Evolutionary conservation across 1,140 invertebrate species (phyloP), one percentile per base, ranked within the genome.

Genomic region (Aphaenogaster rudis): DNA sequence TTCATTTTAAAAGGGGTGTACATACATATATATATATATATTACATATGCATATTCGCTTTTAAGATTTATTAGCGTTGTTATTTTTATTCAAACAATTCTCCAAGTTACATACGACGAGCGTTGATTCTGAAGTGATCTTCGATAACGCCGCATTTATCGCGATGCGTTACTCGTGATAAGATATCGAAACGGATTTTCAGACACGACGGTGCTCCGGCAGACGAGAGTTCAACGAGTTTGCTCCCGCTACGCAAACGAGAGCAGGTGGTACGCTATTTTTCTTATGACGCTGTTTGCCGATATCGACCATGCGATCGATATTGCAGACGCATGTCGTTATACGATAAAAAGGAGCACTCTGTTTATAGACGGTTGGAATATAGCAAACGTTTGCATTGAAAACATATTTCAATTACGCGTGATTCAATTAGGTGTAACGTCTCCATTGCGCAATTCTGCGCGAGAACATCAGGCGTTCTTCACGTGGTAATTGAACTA

Each of bases 101-200:
- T 33, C 48, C 0, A 21, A 81, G 9, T 82, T 45, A 3, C 13
- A 17, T 3, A 17, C 39, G 21, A 42, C 7, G 15, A 84, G 52
- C 36, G 33, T 21, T 15, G 54, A 84, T 74, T 71, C 42, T 36
- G 6, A 50, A 66, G 42, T 11, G 11, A 13, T 78, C 33, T 28
- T 36, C 13, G 59, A 54, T 78, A 86, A 52, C n/a, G 5, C 0
- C 57, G 42, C 72, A 28, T 57, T 76, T 59, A 36, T 45, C 59
- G 39, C 74, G 48, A 79, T 45, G 21, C 21, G 36, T 13, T 21
- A 8, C 36, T 13, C 13, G 13, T 9, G 82, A 86, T 86, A 86
- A 86, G 82, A 86, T 66, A 86, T 64, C 59, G 59, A 21, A 52
- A 86, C 48, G 74, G 74, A 79, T 86, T 86, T 54, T 39, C 61